Base-by-base conservation (phyloP, 2,888 invertebrate species). In the Oithona nana region DNA sequence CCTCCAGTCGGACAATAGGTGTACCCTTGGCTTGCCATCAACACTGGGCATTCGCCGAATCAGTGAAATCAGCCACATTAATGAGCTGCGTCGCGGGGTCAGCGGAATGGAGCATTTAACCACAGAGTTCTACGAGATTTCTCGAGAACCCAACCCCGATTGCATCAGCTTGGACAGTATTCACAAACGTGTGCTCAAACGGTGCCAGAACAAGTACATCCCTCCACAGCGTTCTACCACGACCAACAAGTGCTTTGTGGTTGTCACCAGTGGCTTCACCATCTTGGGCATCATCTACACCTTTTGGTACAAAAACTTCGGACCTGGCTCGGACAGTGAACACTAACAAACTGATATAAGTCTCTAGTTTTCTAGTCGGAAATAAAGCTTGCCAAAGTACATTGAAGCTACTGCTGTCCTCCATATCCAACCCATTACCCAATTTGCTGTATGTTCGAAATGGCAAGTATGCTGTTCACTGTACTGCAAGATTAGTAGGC, bases 151-250 rank as follows among this genome's bases (percentile, higher is more conserved):
- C 22, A 57, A 57, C 31, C 57, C 57, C 11, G 57, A 57, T 26
- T 30, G 30, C n/a, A 30, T 57, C 24, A 57, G 57, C 20, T 28
- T 57, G 24, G 57, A 57, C 26, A 24, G 24, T 2, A 57, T 57
- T 31, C 57, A 57, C 4, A 29, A 57, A 31, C 20, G n/a, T 11
- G 57, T 57, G n/a, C 31, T 57, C 30, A 30, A 57, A 22, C 29
- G 57, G 48, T 57, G 57, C 31, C 57, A 57, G 28, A 57, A 57
- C 31, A 57, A 57, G 57, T 57, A 57, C 30, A 31, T 57, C 8
- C 57, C 57, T 29, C 57, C 57, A 24, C 57, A 57, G 22, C n/a
- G 48, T 4, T 57, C 57, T 31, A 30, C 57, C 16, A 30, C 26
- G 6, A 20, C n/a, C 4, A 57, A 57, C 39, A 57, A 57, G 4